These are phyloP conservation scores for Bettongia penicillata DNA, from an alignment of 2,113 vertebrate genomes.

Conservation along the genomic window DNA sequence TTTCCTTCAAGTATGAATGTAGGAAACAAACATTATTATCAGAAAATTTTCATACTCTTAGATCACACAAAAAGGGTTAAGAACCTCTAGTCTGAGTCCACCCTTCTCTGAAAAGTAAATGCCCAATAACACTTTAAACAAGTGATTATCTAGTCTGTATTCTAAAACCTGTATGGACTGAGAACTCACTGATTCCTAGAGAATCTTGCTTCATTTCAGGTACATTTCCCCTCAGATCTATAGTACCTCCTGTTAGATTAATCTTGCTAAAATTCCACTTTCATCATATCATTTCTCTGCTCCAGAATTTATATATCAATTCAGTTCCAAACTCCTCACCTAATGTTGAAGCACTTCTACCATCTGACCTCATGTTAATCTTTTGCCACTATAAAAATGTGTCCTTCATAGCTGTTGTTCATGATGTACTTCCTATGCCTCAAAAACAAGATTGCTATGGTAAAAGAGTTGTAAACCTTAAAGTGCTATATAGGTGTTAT, in stretches of 20 bases:
- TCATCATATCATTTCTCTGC: not conserved
- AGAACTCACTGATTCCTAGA: not conserved
- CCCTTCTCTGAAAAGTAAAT: not conserved
- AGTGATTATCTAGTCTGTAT: not conserved
- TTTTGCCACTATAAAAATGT: not conserved
- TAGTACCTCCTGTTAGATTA: not conserved
- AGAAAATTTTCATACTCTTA: not conserved
- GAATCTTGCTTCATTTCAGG: not conserved
- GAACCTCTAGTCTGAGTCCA: not conserved
- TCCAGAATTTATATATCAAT: not conserved
- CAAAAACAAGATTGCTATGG: not conserved
- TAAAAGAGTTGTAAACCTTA: not conserved
- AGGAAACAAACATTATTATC: not conserved
- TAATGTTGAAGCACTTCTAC: not conserved
- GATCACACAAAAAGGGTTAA: not conserved
- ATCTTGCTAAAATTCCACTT: not conserved
- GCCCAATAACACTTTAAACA: not conserved
- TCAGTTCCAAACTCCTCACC: not conserved
- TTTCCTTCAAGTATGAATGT: not conserved
- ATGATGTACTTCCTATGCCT: not conserved
- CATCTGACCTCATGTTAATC: not conserved
- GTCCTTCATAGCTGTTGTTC: not conserved
- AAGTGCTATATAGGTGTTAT: not conserved
- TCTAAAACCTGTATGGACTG: too few relatives aligned
- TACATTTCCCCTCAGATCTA: not conserved